Percentiles rank a stretch among this genome's conserved stretches.
These are phyloP conservation scores for Rhinopomastus cyanomelas DNA, from an alignment of 2,113 vertebrate species.

Conservation along the genomic window DNA sequence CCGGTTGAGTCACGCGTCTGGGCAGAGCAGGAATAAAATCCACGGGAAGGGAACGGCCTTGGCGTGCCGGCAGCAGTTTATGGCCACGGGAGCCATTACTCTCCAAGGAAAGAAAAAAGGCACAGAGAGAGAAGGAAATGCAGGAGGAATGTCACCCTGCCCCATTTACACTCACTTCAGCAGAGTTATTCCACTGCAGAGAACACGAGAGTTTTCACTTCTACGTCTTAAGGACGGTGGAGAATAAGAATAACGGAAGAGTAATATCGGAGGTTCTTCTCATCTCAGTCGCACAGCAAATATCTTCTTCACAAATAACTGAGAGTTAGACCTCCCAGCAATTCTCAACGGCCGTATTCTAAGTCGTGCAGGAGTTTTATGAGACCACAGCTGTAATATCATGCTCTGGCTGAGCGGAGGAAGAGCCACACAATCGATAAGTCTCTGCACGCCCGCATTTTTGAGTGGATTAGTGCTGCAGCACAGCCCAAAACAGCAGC, in stretches of 20 bases:
- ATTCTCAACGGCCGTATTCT: not conserved
- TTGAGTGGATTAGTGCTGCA: slow-evolving; percentile 2
- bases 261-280: not conserved
- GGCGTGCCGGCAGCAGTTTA: not conserved
- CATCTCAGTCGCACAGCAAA: not conserved
- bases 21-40: slow-evolving; percentile 10
- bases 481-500: not conserved
- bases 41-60: not conserved
- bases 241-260: not conserved
- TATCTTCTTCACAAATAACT: not conserved
- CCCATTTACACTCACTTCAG: not conserved
- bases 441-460: not conserved
- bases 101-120: not conserved
- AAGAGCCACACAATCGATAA: not conserved
- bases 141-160: not conserved
- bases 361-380: not conserved
- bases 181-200: not conserved
- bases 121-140: not conserved
- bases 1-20: not conserved
- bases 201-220: not conserved
- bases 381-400: not conserved
- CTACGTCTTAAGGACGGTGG: not conserved
- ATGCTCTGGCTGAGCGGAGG: not conserved
- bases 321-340: not conserved
- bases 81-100: not conserved